A percentile compares a stretch with the other conserved stretches of the same genome.
Evolutionary conservation across 2,113 vertebrate genomes (phyloP).

Genomic region (Suricata suricatta): DNA sequence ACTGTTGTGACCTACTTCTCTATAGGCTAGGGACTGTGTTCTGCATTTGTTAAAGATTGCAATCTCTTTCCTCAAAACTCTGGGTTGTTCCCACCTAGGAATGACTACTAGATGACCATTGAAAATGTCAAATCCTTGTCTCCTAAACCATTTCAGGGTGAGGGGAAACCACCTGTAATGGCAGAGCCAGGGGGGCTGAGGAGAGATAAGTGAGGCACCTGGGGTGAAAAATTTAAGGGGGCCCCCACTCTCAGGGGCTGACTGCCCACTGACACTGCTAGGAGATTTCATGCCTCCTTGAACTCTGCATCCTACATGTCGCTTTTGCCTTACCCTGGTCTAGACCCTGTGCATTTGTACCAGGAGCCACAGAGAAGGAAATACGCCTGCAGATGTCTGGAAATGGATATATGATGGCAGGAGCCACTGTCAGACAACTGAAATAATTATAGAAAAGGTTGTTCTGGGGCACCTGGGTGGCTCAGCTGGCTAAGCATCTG

Average conservation of each 20-base stretch:
- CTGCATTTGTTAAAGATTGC: background rate
- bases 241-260: background rate
- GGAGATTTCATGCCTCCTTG: accelerated
- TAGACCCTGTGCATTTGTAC: accelerated
- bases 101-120: background rate
- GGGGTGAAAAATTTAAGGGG: background rate
- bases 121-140: background rate
- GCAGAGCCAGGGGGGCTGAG: background rate
- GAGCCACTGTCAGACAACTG: background rate
- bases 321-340: no score
- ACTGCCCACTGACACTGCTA: accelerated
- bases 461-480: background rate
- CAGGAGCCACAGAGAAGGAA: background rate
- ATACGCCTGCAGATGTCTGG: accelerated
- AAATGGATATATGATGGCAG: no score
- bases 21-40: background rate
- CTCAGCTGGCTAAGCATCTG: no score
- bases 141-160: background rate
- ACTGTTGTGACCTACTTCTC: accelerated
- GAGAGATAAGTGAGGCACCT: background rate
- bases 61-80: background rate
- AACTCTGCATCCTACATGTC: accelerated
- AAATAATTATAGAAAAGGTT: no score
- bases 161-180: background rate
- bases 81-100: background rate